Base-by-base conservation (phyloP, 2,797 vertebrate species). In the Decapterus maruadsi region DNA sequence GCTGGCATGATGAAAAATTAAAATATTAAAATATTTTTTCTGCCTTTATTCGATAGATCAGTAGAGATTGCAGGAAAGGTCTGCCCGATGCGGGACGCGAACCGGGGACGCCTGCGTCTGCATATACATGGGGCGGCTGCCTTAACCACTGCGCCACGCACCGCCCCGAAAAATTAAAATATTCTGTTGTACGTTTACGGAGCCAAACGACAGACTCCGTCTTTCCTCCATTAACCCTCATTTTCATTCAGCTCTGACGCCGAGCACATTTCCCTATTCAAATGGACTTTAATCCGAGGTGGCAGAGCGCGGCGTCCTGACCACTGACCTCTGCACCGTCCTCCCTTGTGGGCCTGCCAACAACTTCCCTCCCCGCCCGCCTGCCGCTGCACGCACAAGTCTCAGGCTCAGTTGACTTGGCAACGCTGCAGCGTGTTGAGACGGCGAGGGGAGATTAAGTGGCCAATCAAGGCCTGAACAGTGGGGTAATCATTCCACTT, bases 391-490 rank as follows among this genome's bases (percentile, higher is more conserved):
- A 34, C 31, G 57, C 76, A 62, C 72, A 3, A 43, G 75, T 63
- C 71, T 65, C 73, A 1, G 78, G 58, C 70, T 85, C 78, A 56
- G 87, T 90, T 77, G 89, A 92, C 92, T 90, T 89, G 91, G 92
- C 90, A 91, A 90, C 83, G 48, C 78, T 2, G 77, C 82, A 66
- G 79, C 59, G 76, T 80, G 81, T 90, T 93, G 89, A 83, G 88
- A 86, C 63, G 78, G 84, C 26, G 42, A 78, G 63, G 73, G 76
- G 84, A 94, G 94, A 95, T 95, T 93, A 94, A 95, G 93, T 93
- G 93, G 92, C 92, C 94, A 94, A 94, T 95, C 94, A 94, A 81
- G 87, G 83, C 82, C 79, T 79, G 88, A 91, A 89, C 90, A 77
- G 87, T 72, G 76, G 87, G 80, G 89, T 89, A 93, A 95, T 95